These are phyloP conservation scores for Passer domesticus DNA, from an alignment of 2,113 vertebrate genomes.

Conservation along the genomic window DNA sequence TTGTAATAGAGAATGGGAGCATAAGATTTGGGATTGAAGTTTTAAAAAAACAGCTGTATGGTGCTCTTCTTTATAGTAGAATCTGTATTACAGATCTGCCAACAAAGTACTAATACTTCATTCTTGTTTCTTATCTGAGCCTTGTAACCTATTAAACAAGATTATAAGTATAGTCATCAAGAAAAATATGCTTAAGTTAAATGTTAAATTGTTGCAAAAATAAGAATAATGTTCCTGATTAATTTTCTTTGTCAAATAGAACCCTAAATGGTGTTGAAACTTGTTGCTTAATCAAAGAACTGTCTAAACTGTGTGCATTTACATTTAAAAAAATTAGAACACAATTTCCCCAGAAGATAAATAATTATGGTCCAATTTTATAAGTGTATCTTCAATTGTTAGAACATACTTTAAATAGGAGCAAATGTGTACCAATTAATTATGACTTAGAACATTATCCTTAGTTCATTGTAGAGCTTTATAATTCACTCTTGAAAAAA, in stretches of 20 bases:
- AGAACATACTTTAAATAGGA: conserved; percentile 63
- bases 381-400: conserved; percentile 69
- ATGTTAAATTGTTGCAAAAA: conserved; percentile 37
- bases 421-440: conserved; percentile 68
- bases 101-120: neutral
- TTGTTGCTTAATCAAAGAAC: conserved; percentile 65
- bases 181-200: conserved; percentile 2
- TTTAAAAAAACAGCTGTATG: neutral
- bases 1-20: neutral
- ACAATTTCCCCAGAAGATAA: conserved; percentile 70
- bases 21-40: neutral
- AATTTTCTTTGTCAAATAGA: conserved; percentile 49
- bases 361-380: conserved; percentile 64
- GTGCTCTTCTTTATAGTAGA: neutral
- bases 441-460: conserved; percentile 67
- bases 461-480: conserved; percentile 56
- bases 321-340: conserved; percentile 66
- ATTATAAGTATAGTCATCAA: conserved; percentile 8
- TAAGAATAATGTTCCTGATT: conserved; percentile 31
- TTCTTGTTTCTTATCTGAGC: neutral
- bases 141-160: neutral
- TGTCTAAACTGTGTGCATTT: conserved; percentile 53
- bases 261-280: conserved; percentile 48
- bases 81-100: neutral
- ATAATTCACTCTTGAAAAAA: conserved; percentile 43